Percentiles rank a stretch among this genome's conserved stretches.
Evolutionary conservation across 2,888 invertebrate species (phyloP).

Genomic region (Eupelmus urozonus): DNA sequence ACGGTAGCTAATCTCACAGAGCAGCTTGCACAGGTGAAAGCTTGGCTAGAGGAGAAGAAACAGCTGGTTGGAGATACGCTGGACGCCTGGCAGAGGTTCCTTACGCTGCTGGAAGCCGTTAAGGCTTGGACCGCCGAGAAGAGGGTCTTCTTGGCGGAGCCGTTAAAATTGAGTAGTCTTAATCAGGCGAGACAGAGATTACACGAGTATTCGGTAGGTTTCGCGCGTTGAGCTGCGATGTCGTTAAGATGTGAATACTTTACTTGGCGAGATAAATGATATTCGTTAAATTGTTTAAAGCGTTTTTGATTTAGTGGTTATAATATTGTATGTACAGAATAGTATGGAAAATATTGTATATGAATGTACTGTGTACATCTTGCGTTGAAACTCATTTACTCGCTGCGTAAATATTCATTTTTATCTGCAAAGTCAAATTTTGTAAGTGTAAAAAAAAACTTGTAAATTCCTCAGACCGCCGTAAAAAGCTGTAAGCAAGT

Average conservation of each 20-base stretch:
- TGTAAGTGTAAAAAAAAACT: conserved; percentile 26
- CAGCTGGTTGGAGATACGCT: conserved; percentile 91
- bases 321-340: too few species aligned
- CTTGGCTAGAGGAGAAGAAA: conserved; percentile 90
- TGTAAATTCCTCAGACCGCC: conserved; percentile 82
- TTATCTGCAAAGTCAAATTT: neutral
- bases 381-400: conserved; percentile 49
- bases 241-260: too few species aligned
- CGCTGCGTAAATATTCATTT: neutral
- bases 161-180: conserved; percentile 87
- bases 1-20: conserved; percentile 88
- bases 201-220: conserved; percentile 90
- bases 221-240: too few species aligned
- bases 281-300: too few species aligned
- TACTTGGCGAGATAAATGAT: too few species aligned
- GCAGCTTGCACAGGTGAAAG: conserved; percentile 87
- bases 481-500: conserved; percentile 93
- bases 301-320: too few species aligned
- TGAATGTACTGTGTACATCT: too few species aligned
- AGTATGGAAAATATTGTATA: too few species aligned
- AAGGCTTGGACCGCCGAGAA: conserved; percentile 91
- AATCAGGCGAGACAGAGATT: conserved; percentile 90
- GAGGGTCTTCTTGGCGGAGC: conserved; percentile 87
- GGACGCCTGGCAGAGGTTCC: conserved; percentile 93
- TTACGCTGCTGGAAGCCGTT: conserved; percentile 88